Conservation (phyloP, 2,113 vertebrate genomes). For the Archocentrus centrarchus region DNA sequence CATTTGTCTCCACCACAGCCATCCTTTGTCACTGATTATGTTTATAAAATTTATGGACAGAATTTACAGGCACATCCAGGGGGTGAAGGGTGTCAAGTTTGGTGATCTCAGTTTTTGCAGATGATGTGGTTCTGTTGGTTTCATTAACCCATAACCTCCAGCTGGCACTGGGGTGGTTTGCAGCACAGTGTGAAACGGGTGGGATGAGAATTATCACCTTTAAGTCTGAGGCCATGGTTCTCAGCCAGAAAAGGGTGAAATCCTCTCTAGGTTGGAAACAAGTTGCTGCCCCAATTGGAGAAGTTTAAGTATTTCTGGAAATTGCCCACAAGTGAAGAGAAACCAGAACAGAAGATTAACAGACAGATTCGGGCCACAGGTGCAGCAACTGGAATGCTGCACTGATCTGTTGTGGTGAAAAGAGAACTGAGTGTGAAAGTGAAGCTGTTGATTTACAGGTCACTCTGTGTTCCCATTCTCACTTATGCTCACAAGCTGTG, state of each 20-base stretch:
- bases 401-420: neutral
- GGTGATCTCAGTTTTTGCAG: neutral
- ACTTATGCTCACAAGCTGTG: neutral
- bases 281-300: too few species aligned
- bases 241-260: too few species aligned
- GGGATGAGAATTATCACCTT: too few species aligned
- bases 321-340: too few species aligned
- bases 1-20: neutral
- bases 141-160: accelerated
- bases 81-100: accelerated
- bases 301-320: too few species aligned
- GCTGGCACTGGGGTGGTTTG: too few species aligned
- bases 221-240: too few species aligned
- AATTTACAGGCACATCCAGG: neutral
- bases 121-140: neutral
- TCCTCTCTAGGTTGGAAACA: too few species aligned
- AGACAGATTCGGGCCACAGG: neutral
- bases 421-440: neutral
- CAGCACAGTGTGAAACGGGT: too few species aligned
- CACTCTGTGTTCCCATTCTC: neutral
- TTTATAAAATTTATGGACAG: neutral
- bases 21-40: neutral
- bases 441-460: neutral
- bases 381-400: neutral
- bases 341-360: accelerated